Base-by-base conservation (phyloP, 2,888 invertebrate genomes). In the Cancer borealis region DNA sequence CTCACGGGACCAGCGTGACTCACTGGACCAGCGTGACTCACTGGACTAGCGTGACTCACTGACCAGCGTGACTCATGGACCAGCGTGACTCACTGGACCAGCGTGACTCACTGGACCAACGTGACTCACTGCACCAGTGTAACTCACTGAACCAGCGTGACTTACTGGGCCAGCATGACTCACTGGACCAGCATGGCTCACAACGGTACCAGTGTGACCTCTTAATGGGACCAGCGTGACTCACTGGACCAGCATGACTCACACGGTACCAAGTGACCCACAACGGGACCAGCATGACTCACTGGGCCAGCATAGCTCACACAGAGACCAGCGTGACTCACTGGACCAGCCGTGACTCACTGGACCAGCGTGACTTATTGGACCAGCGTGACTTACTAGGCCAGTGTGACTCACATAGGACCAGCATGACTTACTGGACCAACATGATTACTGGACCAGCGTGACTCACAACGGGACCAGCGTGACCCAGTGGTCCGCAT, bases 211-310 rank as follows among this genome's bases (percentile, higher is more conserved):
- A 26, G 3, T 2, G 49, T 49, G 30, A 39, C 30, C 14, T n/a
- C 26, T 10, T 30, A 45, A 46, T 10, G 30, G 21, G 45, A n/a
- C 6, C 0, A 21, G 30, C 93, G 45, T n/a, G 21, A 45, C 45
- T 73, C 93, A 91, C 66, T 17, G 92, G n/a, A 3, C 66, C 92
- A 93, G n/a, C 88, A 39, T 45, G 39, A 14, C 14, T 17, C 54
- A 66, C n/a, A n/a, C n/a, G n/a, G n/a, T n/a, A n/a, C n/a, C n/a
- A n/a, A n/a, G n/a, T 45, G 39, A 14, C 14, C 12, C 54, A 66
- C 60, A 10, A 73, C 45, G 3, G 54, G 39, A n/a, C n/a, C 47
- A 49, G 45, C 47, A 45, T 84, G 73, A n/a, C 26, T 21, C 21
- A 10, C 60, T 30, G 49, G 30, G 17, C 92, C 87, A 88, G 14